phyloP scores from a whole-genome alignment of 2,888 invertebrate genomes.

The Sthenelais limicola region DNA sequence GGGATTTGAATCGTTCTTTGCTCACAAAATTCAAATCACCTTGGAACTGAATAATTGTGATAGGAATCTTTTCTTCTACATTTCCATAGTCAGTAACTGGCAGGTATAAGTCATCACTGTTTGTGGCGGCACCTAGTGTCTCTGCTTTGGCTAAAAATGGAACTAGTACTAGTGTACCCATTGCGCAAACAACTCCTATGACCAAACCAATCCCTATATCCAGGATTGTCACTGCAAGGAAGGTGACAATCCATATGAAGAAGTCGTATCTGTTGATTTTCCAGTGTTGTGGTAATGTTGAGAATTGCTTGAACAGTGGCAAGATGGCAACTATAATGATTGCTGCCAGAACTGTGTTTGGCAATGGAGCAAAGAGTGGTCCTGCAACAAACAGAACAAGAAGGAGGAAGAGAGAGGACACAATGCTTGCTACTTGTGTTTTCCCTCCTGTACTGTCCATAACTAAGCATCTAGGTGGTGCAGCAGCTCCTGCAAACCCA shows the following conservation, averaged over 20 bases:
- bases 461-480: constrained; percentile 66
- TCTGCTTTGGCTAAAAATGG: constrained; percentile 64
- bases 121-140: constrained; percentile 57
- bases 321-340: constrained; percentile 73
- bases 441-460: constrained; percentile 66
- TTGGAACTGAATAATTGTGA: constrained; percentile 67
- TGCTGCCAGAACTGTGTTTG: constrained; percentile 70
- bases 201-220: constrained; percentile 68
- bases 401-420: constrained; percentile 63
- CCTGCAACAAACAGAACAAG: constrained; percentile 65
- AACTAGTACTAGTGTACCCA: constrained; percentile 64
- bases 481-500: constrained; percentile 72
- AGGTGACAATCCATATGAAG: constrained; percentile 70
- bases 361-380: constrained; percentile 64
- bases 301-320: constrained; percentile 77
- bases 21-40: constrained; percentile 68
- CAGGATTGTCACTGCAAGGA: constrained; percentile 62
- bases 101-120: constrained; percentile 49
- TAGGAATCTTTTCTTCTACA: constrained; percentile 60
- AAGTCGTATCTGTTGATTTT: constrained; percentile 85
- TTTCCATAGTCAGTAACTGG: constrained; percentile 54
- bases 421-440: constrained; percentile 61
- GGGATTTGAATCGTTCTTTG: constrained; percentile 66
- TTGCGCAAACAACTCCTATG: constrained; percentile 64
- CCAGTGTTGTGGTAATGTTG: constrained; percentile 80